Percentiles rank a stretch among this genome's conserved stretches.
These are phyloP conservation scores for Austrolebias charrua DNA, from an alignment of 2,797 vertebrate genomes.

Conservation along the genomic window DNA sequence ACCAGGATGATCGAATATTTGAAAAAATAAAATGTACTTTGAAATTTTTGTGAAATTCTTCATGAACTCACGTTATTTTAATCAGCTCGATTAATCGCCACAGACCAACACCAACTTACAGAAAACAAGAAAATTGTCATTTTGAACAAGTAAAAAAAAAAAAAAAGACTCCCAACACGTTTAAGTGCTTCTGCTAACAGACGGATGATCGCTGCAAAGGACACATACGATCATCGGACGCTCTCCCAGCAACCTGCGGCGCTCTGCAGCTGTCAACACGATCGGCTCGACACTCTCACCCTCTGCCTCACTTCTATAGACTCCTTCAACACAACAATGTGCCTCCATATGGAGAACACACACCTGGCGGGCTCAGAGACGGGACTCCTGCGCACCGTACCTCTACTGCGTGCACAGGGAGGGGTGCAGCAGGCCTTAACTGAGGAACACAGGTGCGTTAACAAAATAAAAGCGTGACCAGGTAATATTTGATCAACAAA, in stretches of 20 bases:
- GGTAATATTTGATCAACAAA: too few relatives aligned
- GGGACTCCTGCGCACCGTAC: neutral
- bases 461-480: too few relatives aligned
- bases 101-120: neutral
- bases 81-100: neutral
- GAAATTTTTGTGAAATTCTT: too few relatives aligned
- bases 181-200: conserved; percentile 70
- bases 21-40: too few relatives aligned
- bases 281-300: too few relatives aligned
- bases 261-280: conserved; percentile 60
- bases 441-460: too few relatives aligned
- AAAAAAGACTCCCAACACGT: conserved; percentile 26
- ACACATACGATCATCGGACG: conserved; percentile 41
- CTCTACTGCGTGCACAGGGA: neutral
- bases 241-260: conserved; percentile 42
- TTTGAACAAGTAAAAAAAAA: conserved; percentile 6
- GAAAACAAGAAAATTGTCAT: neutral
- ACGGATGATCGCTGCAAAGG: conserved; percentile 31
- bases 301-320: conserved; percentile 68
- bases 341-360: conserved; percentile 23
- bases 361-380: conserved; percentile 25
- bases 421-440: too few relatives aligned
- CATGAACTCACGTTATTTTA: too few relatives aligned
- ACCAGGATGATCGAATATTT: too few relatives aligned
- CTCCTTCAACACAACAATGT: conserved; percentile 63